Conservation (phyloP, 2,797 vertebrate genomes). For the Orestias chungarensis region DNA sequence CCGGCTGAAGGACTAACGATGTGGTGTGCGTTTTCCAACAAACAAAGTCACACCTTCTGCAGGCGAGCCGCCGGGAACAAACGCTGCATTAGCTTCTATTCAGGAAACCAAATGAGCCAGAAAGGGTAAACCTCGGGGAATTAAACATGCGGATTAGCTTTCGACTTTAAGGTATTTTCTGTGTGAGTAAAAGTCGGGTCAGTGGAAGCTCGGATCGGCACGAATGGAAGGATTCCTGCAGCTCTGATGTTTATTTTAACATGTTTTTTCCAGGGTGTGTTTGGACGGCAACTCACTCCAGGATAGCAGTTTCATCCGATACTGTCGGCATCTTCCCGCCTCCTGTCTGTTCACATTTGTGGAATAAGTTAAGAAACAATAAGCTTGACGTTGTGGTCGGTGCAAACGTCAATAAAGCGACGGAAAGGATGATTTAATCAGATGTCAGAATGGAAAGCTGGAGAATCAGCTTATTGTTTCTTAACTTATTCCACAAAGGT, state of each 20-base stretch:
- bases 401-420: too few species aligned
- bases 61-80: constrained; percentile 34
- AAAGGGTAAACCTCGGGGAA: constrained; percentile 18
- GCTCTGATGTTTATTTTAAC: constrained; percentile 20
- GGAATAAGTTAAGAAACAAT: too few species aligned
- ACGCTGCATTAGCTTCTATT: constrained; percentile 44
- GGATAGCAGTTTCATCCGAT: constrained; percentile 30
- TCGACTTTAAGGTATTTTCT: background rate
- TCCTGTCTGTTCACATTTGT: background rate
- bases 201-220: background rate
- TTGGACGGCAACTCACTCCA: constrained; percentile 14
- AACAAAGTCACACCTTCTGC: constrained; percentile 39
- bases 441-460: too few species aligned
- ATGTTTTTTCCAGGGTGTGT: constrained; percentile 17
- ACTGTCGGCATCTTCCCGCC: background rate
- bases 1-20: too few species aligned
- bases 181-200: constrained; percentile 5
- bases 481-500: too few species aligned
- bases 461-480: too few species aligned
- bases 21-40: constrained; percentile 52
- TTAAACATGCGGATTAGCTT: constrained; percentile 17
- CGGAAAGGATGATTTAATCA: too few species aligned
- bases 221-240: background rate
- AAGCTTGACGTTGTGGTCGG: too few species aligned
- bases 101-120: constrained; percentile 36